Conservation (phyloP, 1,140 invertebrate species). For the Whitmania pigra region DNA sequence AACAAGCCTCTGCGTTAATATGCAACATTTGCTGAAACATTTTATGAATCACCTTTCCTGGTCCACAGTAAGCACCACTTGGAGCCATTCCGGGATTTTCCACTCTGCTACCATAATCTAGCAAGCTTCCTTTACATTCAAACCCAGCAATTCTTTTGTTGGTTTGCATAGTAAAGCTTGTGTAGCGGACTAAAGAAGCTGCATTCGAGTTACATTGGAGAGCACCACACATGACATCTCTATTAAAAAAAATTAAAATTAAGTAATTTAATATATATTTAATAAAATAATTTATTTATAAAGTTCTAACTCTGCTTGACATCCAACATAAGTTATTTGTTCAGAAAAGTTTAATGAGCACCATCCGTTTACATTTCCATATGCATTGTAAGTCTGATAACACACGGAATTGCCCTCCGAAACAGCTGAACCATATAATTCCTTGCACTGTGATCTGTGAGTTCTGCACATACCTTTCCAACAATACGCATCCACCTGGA, state of each 20-base stretch:
- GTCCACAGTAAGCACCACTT: not conserved
- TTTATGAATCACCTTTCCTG: not conserved
- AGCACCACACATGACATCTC: too few relatives aligned
- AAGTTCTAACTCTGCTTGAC: too few relatives aligned
- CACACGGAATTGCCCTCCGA: constrained; percentile 68
- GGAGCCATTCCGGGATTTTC: constrained; percentile 15
- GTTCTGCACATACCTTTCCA: constrained; percentile 79
- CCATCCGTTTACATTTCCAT: constrained; percentile 74
- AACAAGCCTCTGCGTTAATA: too few relatives aligned
- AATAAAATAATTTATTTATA: too few relatives aligned
- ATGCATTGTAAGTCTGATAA: constrained; percentile 66
- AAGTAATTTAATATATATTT: too few relatives aligned
- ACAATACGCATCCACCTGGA: constrained; percentile 61
- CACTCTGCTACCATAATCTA: not conserved
- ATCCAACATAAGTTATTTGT: too few relatives aligned
- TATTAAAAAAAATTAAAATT: too few relatives aligned
- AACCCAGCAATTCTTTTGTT: too few relatives aligned
- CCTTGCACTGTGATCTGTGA: constrained; percentile 76
- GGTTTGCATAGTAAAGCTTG: too few relatives aligned
- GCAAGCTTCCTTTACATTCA: not conserved
- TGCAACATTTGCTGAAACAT: not conserved
- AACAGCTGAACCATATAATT: constrained; percentile 88
- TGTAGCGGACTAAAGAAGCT: too few relatives aligned
- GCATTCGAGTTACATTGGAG: too few relatives aligned
- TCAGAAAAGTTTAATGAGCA: constrained; percentile 64